A percentile compares a stretch with the other conserved stretches of the same genome.
These are phyloP conservation scores for Torymus auratus DNA, from an alignment of 2,888 invertebrate species.

Conservation along the genomic window DNA sequence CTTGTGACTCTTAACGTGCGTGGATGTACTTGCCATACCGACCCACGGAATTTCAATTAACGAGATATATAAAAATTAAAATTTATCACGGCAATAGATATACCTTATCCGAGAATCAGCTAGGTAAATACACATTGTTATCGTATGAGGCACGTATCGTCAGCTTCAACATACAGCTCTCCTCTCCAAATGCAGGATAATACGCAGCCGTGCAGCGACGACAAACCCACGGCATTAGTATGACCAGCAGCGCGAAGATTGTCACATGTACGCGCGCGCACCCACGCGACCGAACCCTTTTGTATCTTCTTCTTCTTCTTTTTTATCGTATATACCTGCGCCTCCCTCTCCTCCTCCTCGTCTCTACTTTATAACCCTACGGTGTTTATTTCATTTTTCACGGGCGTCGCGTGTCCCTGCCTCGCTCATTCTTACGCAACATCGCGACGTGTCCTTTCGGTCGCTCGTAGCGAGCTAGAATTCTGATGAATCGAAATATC, in stretches of 20 bases:
- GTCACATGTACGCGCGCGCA: constrained; percentile 57
- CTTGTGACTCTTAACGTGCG: no score
- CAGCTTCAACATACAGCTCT: not conserved
- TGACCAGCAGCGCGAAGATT: constrained; percentile 60
- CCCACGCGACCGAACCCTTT: constrained; percentile 65
- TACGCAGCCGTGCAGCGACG: constrained; percentile 39
- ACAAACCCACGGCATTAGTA: constrained; percentile 64
- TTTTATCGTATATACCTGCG: not conserved
- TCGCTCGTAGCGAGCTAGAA: constrained; percentile 18
- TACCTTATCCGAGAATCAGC: no score
- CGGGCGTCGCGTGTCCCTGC: constrained; percentile 12
- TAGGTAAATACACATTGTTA: no score
- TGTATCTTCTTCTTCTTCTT: constrained; percentile 35
- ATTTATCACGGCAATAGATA: no score
- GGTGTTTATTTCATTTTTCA: constrained; percentile 42
- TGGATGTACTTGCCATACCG: no score
- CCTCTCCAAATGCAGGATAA: constrained; percentile 33
- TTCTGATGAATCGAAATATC: constrained; percentile 48
- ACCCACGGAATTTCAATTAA: no score
- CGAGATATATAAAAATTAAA: no score
- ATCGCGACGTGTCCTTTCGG: constrained; percentile 20
- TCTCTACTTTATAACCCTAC: constrained; percentile 11
- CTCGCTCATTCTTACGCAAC: constrained; percentile 14
- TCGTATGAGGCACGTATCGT: not conserved
- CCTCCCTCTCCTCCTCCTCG: not conserved